Conservation (phyloP, 1,140 invertebrate species). For the Orchestia grillus region DNA sequence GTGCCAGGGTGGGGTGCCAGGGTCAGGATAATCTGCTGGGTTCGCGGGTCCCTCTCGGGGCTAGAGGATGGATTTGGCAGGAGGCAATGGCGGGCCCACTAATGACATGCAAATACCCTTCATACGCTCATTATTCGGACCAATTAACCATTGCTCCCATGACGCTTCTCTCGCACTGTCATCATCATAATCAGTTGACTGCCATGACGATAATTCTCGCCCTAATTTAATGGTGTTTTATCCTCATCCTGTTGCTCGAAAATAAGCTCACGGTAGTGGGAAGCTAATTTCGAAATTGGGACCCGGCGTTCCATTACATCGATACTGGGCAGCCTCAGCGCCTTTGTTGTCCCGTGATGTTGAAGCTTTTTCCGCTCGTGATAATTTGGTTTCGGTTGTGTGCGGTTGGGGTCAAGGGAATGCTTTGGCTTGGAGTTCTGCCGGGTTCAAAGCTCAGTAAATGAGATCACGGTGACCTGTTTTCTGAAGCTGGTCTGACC, state of each 20-base stretch:
- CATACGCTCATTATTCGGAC: slow-evolving; percentile 11
- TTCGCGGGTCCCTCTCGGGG: background rate
- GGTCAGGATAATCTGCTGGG: background rate
- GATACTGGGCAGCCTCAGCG: background rate
- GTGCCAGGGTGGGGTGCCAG: background rate
- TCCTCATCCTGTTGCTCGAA: background rate
- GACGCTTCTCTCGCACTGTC: background rate
- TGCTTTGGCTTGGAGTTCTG: background rate
- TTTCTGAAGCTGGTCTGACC: background rate
- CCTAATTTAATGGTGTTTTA: background rate
- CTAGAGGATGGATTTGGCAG: background rate
- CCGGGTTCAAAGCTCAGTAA: background rate
- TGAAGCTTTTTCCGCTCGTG: background rate
- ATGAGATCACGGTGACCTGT: background rate
- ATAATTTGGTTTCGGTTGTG: background rate
- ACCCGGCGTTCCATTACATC: background rate
- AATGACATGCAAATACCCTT: slow-evolving; percentile 21
- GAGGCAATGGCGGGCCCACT: background rate
- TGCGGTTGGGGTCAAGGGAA: background rate
- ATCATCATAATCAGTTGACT: slow-evolving; percentile 12
- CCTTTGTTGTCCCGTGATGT: background rate
- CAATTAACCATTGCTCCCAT: background rate
- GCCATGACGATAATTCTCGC: background rate
- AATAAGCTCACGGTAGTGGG: background rate
- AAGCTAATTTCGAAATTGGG: background rate